Percentiles rank a stretch among this genome's conserved stretches.
These are phyloP conservation scores for Apodemia mormo DNA, from an alignment of 2,888 invertebrate genomes.

Conservation along the genomic window DNA sequence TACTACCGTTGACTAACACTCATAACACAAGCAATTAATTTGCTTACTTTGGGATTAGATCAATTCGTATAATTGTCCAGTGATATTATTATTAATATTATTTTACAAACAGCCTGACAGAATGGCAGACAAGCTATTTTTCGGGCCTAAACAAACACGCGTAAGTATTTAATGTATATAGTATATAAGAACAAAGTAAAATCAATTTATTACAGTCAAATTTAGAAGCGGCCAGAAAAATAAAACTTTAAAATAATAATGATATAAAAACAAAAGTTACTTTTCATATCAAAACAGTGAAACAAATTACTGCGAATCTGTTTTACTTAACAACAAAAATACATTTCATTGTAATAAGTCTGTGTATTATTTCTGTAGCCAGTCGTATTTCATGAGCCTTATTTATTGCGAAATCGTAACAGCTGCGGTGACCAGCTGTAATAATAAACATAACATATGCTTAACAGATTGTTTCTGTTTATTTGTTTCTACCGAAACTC, in stretches of 20 bases:
- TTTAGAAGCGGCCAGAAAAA: neutral
- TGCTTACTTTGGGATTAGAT: too few species aligned
- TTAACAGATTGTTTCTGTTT: slow-evolving; percentile 4
- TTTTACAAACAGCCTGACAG: too few species aligned
- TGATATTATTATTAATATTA: too few species aligned
- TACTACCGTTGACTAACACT: too few species aligned
- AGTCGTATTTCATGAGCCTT: slow-evolving; percentile 9
- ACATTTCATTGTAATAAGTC: slow-evolving; percentile 4
- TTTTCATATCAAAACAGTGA: neutral
- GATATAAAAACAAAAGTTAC: neutral
- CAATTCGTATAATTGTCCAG: too few species aligned
- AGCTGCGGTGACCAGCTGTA: slow-evolving; percentile 9
- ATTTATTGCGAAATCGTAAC: slow-evolving; percentile 13
- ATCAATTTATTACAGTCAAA: neutral
- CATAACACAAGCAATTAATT: too few species aligned
- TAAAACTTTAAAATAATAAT: neutral
- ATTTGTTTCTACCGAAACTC: neutral
- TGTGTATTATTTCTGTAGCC: slow-evolving; percentile 9
- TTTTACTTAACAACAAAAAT: slow-evolving; percentile 7
- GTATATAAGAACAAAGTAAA: neutral
- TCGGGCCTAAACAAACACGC: too few species aligned
- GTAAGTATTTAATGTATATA: too few species aligned
- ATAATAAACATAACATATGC: slow-evolving; percentile 12
- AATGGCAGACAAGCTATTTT: too few species aligned
- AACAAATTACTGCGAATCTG: neutral